Percentiles rank a stretch among this genome's conserved stretches.
phyloP scores from a whole-genome alignment of 2,888 invertebrate species.

The Volucella inanis region DNA sequence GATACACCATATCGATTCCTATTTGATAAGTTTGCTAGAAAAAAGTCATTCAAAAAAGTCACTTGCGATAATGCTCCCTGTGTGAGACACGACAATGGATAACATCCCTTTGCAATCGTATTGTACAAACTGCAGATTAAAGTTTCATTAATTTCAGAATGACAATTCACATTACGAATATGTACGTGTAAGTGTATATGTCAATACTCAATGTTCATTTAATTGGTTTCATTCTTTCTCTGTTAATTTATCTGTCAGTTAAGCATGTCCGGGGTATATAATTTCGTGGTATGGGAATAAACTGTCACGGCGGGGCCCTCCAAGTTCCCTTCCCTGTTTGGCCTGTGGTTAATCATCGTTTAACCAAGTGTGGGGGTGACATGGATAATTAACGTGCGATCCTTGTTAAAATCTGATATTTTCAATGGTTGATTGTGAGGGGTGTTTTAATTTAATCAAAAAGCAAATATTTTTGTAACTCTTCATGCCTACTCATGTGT shows the following conservation, averaged over 20 bases:
- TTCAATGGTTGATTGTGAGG: slow-evolving; percentile 17
- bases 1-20: background rate
- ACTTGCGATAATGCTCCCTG: background rate
- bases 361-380: slow-evolving; percentile 47
- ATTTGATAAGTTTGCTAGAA: slow-evolving; percentile 1
- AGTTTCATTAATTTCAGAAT: slow-evolving; percentile 20
- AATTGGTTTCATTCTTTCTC: slow-evolving; percentile 30
- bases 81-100: background rate
- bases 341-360: slow-evolving; percentile 24
- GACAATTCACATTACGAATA: background rate
- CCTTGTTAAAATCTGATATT: slow-evolving; percentile 11
- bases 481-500: no score
- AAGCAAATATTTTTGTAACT: background rate
- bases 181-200: slow-evolving; percentile 4
- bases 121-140: slow-evolving; percentile 29
- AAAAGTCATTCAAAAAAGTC: background rate
- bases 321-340: background rate
- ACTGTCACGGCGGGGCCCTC: background rate
- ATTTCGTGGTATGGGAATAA: background rate
- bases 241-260: slow-evolving; percentile 17
- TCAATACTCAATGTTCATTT: background rate
- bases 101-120: background rate
- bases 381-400: slow-evolving; percentile 40
- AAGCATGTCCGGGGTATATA: background rate
- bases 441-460: slow-evolving; percentile 8